phyloP scores from a whole-genome alignment of 2,797 vertebrate species.

The Pseudocheirus occidentalis region DNA sequence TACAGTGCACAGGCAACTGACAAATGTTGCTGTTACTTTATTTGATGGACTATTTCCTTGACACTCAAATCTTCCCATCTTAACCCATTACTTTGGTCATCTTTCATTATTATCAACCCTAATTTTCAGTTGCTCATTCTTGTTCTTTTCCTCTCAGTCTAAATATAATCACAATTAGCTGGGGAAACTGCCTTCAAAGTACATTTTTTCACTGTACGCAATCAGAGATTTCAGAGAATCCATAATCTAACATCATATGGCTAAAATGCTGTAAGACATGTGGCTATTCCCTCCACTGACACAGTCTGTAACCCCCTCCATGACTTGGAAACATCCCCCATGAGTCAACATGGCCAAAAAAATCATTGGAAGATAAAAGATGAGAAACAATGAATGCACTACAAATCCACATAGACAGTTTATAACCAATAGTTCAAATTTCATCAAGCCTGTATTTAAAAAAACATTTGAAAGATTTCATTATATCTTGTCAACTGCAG shows the following conservation, averaged over 20 bases:
- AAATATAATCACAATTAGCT: slow-evolving; percentile 53
- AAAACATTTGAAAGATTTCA: slow-evolving; percentile 48
- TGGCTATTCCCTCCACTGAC: not conserved
- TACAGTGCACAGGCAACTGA: not conserved
- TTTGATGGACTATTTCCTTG: not conserved
- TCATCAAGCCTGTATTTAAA: slow-evolving; percentile 14
- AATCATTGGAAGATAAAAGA: slow-evolving; percentile 37
- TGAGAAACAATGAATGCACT: slow-evolving; percentile 55
- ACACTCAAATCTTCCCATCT: slow-evolving; percentile 10
- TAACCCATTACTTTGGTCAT: slow-evolving; percentile 18
- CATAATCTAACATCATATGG: not conserved
- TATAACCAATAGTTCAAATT: not conserved
- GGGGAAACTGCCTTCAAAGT: slow-evolving; percentile 39
- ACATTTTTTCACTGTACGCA: slow-evolving; percentile 49
- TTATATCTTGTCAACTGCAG: slow-evolving; percentile 42
- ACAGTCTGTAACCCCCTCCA: not conserved
- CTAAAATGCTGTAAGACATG: not conserved
- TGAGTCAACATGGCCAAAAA: not conserved
- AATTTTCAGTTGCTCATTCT: slow-evolving; percentile 21
- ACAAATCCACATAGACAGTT: slow-evolving; percentile 50
- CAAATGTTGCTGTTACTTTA: slow-evolving; percentile 31
- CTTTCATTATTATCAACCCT: slow-evolving; percentile 11
- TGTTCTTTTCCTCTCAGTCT: slow-evolving; percentile 18
- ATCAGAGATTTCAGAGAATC: slow-evolving; percentile 51
- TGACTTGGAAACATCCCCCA: not conserved